These are phyloP conservation scores for Drosophila sulfurigaster DNA, from an alignment of 1,140 invertebrate species.

Conservation along the genomic window DNA sequence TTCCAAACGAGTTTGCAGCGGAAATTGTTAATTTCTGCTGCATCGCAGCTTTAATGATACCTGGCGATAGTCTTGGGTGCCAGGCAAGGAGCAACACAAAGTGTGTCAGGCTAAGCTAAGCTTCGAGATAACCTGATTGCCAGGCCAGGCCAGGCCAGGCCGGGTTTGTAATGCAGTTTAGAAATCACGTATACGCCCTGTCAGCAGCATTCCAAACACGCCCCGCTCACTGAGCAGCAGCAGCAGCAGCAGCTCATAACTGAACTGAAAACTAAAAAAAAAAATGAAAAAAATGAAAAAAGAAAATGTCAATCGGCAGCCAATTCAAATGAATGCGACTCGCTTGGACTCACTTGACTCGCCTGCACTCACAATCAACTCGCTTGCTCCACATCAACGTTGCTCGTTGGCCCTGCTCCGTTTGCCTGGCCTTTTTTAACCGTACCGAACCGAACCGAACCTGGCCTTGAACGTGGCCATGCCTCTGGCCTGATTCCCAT, in stretches of 20 bases:
- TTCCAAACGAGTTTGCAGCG: constrained; percentile 52
- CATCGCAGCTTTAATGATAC: constrained; percentile 34
- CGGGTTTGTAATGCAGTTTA: constrained; percentile 10
- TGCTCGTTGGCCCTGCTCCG: constrained; percentile 35
- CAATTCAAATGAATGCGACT: constrained; percentile 37
- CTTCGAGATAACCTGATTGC: not conserved
- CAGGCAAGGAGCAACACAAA: not conserved
- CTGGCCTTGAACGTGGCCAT: constrained; percentile 45
- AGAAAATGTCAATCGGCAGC: constrained; percentile 30
- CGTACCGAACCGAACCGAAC: not conserved
- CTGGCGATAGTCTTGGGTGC: not conserved
- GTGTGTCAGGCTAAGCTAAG: constrained; percentile 5
- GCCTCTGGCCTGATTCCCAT: constrained; percentile 1
- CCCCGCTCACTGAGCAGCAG: constrained; percentile 15
- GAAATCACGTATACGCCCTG: constrained; percentile 50
- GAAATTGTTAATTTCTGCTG: constrained; percentile 48
- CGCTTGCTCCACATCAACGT: constrained; percentile 12
- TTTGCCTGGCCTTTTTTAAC: constrained; percentile 1
- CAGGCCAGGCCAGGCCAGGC: not conserved
- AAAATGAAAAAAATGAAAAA: not conserved
- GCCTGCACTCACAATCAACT: constrained; percentile 1
- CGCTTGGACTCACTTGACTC: constrained; percentile 37
- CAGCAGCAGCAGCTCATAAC: not conserved
- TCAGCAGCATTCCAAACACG: constrained; percentile 31
- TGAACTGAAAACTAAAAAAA: not conserved